phyloP scores from a whole-genome alignment of 2,113 vertebrate species.

The Jaculus jaculus region DNA sequence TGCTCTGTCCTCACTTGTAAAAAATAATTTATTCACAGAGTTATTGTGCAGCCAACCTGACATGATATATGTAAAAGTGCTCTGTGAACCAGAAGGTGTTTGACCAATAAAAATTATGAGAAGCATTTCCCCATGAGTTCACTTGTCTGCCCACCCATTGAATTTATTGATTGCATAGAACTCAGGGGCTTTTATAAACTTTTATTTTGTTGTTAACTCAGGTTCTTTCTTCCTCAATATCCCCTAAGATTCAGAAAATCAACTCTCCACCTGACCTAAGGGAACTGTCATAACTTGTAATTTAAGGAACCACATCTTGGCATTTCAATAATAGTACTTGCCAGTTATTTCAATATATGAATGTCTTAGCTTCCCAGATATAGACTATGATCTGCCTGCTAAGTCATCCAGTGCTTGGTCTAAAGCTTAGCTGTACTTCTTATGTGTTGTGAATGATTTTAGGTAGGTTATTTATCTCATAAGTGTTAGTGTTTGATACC shows the following conservation, averaged over 20 bases:
- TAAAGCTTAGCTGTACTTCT: conserved; percentile 1
- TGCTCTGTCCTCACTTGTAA: not conserved
- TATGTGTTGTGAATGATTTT: not conserved
- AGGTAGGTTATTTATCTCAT: not conserved
- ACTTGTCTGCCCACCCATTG: not conserved
- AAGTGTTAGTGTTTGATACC: conserved; percentile 35
- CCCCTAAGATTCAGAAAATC: not conserved
- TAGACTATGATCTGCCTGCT: not conserved
- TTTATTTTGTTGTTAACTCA: conserved; percentile 38
- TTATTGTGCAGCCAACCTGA: not conserved
- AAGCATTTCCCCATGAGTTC: not conserved
- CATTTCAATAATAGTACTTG: not conserved
- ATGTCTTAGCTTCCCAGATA: not conserved
- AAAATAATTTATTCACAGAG: not conserved
- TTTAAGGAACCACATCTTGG: not conserved
- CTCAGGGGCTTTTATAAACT: conserved; percentile 8
- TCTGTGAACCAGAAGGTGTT: not conserved
- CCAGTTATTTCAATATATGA: not conserved
- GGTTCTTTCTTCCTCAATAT: not conserved
- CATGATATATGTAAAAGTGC: not conserved
- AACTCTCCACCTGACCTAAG: not conserved
- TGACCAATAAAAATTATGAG: not conserved
- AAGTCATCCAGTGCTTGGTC: not conserved
- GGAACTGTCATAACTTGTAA: conserved; percentile 18
- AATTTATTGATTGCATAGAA: conserved; percentile 11